These are phyloP conservation scores for Setipinna tenuifilis DNA, from an alignment of 2,797 vertebrate genomes.

Conservation along the genomic window DNA sequence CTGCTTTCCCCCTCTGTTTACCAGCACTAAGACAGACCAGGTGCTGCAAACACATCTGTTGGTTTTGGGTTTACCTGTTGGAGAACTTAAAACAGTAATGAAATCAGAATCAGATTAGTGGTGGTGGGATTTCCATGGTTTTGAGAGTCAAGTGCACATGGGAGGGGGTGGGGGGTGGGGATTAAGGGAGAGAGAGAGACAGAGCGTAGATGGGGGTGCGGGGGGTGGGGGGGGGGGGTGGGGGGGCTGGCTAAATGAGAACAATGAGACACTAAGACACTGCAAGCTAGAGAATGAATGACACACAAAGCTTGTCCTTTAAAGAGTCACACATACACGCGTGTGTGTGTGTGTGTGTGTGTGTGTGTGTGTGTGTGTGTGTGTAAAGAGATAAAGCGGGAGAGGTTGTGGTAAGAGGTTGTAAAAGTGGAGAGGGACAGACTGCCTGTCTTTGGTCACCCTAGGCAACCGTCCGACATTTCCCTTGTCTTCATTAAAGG, in stretches of 20 bases:
- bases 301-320: no score
- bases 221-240: no score
- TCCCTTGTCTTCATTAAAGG: conserved; percentile 43
- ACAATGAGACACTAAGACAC: not conserved
- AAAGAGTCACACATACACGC: no score
- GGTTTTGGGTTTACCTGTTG: not conserved
- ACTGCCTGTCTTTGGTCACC: conserved; percentile 45
- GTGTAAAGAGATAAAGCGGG: not conserved
- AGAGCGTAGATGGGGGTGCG: not conserved
- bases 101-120: not conserved
- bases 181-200: not conserved
- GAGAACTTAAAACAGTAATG: not conserved
- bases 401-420: not conserved
- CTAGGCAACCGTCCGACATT: conserved; percentile 47
- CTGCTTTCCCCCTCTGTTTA: not conserved
- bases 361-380: not conserved
- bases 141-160: not conserved
- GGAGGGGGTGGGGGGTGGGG: no score
- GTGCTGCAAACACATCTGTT: not conserved
- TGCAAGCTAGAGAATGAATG: no score
- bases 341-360: not conserved
- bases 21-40: not conserved
- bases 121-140: not conserved
- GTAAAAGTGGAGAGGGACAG: not conserved
- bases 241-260: not conserved